phyloP scores from a whole-genome alignment of 2,797 vertebrate genomes.

The Limosa lapponica region DNA sequence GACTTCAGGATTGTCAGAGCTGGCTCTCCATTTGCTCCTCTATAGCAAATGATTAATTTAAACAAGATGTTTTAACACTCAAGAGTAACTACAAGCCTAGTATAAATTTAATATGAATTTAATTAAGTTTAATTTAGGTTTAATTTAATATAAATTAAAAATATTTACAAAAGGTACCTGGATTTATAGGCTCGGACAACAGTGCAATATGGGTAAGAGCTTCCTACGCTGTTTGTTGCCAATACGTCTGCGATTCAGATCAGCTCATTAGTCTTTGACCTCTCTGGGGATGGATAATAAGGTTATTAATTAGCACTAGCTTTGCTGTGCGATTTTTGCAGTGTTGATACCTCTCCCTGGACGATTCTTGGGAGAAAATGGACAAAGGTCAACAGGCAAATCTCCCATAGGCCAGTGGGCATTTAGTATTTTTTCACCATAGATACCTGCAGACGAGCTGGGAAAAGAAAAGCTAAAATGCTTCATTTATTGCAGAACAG shows the following conservation, averaged over 20 bases:
- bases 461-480: not conserved
- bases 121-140: not conserved
- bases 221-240: not conserved
- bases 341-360: not conserved
- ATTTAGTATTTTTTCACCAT: not conserved
- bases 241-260: not conserved
- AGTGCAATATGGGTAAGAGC: not conserved
- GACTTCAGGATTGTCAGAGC: not conserved
- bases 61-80: not conserved
- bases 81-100: not conserved
- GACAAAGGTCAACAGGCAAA: not conserved
- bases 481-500: not conserved
- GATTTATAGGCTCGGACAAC: not conserved
- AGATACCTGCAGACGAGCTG: not conserved
- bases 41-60: not conserved
- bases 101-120: not conserved
- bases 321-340: not conserved
- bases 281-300: slow-evolving; percentile 23
- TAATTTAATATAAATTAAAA: not conserved
- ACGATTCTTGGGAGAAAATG: not conserved
- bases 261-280: slow-evolving; percentile 14
- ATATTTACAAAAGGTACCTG: not conserved
- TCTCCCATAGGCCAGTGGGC: not conserved
- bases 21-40: not conserved
- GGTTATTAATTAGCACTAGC: slow-evolving; percentile 27